Percentiles rank a stretch among this genome's conserved stretches.
phyloP scores from a whole-genome alignment of 2,113 vertebrate genomes.

The Oenanthe oenanthe region DNA sequence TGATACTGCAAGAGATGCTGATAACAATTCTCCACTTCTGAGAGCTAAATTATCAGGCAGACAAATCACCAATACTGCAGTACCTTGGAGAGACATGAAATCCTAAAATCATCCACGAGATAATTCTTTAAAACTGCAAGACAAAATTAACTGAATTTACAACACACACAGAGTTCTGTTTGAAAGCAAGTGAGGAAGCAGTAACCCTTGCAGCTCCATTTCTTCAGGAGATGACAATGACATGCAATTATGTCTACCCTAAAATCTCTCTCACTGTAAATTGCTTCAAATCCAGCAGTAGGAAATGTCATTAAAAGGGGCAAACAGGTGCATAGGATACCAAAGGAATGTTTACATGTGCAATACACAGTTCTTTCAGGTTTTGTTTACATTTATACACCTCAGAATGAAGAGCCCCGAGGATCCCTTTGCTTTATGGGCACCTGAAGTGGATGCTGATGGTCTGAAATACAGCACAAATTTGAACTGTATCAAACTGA shows the following conservation, averaged over 20 bases:
- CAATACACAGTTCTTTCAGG: neutral
- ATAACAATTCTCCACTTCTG: neutral
- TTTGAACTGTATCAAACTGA: neutral
- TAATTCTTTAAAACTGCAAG: neutral
- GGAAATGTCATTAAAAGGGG: neutral
- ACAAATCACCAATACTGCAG: neutral
- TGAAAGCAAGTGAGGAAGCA: neutral
- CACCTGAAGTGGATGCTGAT: neutral
- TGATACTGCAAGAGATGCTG: neutral
- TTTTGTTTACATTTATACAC: neutral
- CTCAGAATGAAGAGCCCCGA: neutral
- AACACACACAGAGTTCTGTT: neutral
- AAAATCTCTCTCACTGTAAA: neutral
- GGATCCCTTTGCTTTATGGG: neutral
- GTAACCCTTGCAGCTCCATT: neutral
- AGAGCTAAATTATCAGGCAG: neutral
- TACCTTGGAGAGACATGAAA: neutral
- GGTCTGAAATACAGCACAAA: neutral
- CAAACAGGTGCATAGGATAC: neutral
- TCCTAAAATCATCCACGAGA: neutral
- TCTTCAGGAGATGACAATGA: neutral
- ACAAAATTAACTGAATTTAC: neutral
- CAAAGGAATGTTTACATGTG: neutral
- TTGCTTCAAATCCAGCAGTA: neutral
- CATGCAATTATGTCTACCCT: neutral